A percentile compares a stretch with the other conserved stretches of the same genome.
phyloP scores from a whole-genome alignment of 2,888 invertebrate species.

The Leptodirus hochenwartii region DNA sequence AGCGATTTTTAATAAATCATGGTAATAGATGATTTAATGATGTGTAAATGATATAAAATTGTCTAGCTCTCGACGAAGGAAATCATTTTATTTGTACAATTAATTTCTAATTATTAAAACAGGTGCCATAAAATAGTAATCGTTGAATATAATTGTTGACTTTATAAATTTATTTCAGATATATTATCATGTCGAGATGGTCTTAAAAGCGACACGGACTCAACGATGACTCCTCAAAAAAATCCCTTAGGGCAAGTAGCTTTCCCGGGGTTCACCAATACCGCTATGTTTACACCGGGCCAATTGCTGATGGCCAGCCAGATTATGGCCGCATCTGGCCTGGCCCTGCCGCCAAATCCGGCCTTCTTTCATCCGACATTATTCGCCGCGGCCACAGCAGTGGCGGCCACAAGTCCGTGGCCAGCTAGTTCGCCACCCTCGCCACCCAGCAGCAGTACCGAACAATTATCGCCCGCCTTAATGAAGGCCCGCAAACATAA shows the following conservation, averaged over 20 bases:
- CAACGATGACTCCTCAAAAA: constrained; percentile 33
- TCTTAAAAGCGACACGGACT: too few relatives aligned
- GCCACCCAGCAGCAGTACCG: constrained; percentile 30
- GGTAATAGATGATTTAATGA: too few relatives aligned
- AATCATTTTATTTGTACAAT: too few relatives aligned
- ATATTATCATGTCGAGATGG: too few relatives aligned
- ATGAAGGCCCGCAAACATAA: constrained; percentile 21
- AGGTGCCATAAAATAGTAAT: too few relatives aligned
- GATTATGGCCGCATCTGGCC: constrained; percentile 34
- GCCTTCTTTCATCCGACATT: constrained; percentile 44
- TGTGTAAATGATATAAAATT: too few relatives aligned
- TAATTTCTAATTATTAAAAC: too few relatives aligned
- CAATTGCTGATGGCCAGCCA: constrained; percentile 31
- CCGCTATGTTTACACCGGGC: constrained; percentile 30
- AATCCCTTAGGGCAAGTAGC: constrained; percentile 23
- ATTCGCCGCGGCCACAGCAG: constrained; percentile 32
- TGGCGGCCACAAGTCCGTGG: constrained; percentile 31
- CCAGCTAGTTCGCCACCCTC: constrained; percentile 32
- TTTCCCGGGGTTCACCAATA: constrained; percentile 30
- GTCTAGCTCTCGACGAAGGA: too few relatives aligned
- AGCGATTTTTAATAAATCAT: too few relatives aligned
- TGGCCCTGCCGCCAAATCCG: constrained; percentile 36
- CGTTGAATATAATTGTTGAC: too few relatives aligned
- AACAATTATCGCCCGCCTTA: constrained; percentile 25
- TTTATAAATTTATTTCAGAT: too few relatives aligned